A percentile compares a stretch with the other conserved stretches of the same genome.
Conservation (phyloP, 2,797 vertebrate species). For the Rhynchonycteris naso region DNA sequence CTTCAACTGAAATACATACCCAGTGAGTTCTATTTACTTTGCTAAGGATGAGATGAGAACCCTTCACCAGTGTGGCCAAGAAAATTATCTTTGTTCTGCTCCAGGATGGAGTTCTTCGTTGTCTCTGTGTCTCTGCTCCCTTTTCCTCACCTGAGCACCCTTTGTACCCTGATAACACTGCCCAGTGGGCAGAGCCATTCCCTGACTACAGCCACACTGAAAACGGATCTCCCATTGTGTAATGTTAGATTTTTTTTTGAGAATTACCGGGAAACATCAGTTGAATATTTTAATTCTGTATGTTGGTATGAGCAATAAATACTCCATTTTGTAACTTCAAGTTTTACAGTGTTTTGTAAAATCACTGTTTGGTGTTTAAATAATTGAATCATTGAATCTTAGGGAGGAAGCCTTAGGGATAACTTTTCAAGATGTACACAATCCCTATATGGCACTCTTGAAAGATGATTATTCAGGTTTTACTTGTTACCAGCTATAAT, state of each 20-base stretch:
- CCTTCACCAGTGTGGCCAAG: neutral
- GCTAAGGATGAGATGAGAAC: neutral
- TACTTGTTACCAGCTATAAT: neutral
- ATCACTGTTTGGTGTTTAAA: neutral
- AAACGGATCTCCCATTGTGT: neutral
- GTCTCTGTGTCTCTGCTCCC: neutral
- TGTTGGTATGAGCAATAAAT: conserved; percentile 1
- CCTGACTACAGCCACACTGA: neutral
- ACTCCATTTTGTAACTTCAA: conserved; percentile 5
- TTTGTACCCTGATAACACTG: neutral
- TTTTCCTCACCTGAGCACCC: neutral
- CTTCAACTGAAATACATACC: neutral
- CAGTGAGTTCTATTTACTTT: conserved; percentile 4
- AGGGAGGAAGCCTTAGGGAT: neutral
- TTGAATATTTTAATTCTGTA: conserved; percentile 10
- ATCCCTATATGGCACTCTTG: neutral
- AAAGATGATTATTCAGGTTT: neutral
- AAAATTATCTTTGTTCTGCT: neutral
- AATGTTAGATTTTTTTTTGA: neutral
- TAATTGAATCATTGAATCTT: conserved; percentile 35
- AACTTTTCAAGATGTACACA: neutral
- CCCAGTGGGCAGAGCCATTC: neutral
- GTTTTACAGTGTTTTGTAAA: neutral
- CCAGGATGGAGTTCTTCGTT: neutral
- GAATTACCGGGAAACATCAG: neutral